Conservation (phyloP, 2,113 vertebrate species). For the Isichthys henryi region DNA sequence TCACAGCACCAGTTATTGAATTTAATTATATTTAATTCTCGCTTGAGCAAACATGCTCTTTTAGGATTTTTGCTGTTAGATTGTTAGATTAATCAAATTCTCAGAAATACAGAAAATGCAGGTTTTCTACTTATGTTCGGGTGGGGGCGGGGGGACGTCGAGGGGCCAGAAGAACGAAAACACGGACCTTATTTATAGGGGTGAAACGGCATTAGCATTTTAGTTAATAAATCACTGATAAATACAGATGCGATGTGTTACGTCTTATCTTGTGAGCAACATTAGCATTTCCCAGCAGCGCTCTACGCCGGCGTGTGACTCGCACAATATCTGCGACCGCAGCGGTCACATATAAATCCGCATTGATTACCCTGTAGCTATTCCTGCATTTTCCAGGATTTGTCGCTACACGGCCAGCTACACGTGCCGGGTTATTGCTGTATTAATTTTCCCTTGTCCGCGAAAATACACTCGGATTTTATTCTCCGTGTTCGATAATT, state of each 20-base stretch:
- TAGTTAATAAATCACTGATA: constrained; percentile 7
- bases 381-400: neutral
- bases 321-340: neutral
- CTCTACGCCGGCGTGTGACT: neutral
- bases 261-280: neutral
- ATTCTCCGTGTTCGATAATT: constrained; percentile 37
- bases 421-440: neutral
- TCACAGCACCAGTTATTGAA: neutral
- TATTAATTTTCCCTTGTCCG: constrained; percentile 8
- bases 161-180: neutral
- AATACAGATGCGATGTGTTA: neutral
- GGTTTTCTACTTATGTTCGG: neutral
- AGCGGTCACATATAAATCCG: neutral
- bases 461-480: constrained; percentile 15
- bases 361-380: neutral
- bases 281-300: neutral
- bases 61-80: neutral
- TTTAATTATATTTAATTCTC: constrained; percentile 5
- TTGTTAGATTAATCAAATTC: constrained; percentile 18
- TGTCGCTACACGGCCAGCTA: neutral
- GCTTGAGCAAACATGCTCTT: constrained; percentile 7
- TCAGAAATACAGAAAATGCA: constrained; percentile 3
- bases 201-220: constrained; percentile 6
- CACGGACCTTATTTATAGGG: neutral
- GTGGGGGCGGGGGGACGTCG: neutral